A percentile compares a stretch with the other conserved stretches of the same genome.
phyloP scores from a whole-genome alignment of 2,797 vertebrate species.

The Syngnathus acus region DNA sequence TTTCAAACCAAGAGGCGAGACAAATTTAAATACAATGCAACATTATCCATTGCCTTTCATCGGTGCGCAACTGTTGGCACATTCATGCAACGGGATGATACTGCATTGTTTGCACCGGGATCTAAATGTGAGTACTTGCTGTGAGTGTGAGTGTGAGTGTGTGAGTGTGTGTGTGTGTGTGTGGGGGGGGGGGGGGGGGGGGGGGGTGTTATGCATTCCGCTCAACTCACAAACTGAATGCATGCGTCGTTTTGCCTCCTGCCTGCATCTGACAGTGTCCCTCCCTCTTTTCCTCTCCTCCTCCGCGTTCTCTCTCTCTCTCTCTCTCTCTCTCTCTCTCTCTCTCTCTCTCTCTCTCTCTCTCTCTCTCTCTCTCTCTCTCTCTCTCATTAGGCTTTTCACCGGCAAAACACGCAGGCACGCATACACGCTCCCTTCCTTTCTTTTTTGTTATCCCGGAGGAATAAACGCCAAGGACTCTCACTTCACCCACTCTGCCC shows the following conservation, averaged over 20 bases:
- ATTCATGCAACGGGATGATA: not conserved
- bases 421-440: not conserved
- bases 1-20: not conserved
- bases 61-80: not conserved
- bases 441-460: not conserved
- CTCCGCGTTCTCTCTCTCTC: conserved; percentile 47
- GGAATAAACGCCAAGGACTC: conserved; percentile 3
- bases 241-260: conserved; percentile 13
- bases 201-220: not conserved
- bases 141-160: no score
- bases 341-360: conserved; percentile 39
- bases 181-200: no score
- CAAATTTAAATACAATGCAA: not conserved
- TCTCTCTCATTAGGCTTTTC: conserved; percentile 12
- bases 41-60: not conserved
- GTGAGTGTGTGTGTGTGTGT: not conserved
- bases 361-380: conserved; percentile 41
- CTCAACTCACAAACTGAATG: not conserved
- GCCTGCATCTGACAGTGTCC: conserved; percentile 55
- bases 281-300: conserved; percentile 51
- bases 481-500: conserved; percentile 43
- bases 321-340: conserved; percentile 54
- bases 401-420: conserved; percentile 3
- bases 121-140: not conserved
- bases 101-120: not conserved